phyloP scores from a whole-genome alignment of 2,888 invertebrate genomes.

The Gerosis bhagava region DNA sequence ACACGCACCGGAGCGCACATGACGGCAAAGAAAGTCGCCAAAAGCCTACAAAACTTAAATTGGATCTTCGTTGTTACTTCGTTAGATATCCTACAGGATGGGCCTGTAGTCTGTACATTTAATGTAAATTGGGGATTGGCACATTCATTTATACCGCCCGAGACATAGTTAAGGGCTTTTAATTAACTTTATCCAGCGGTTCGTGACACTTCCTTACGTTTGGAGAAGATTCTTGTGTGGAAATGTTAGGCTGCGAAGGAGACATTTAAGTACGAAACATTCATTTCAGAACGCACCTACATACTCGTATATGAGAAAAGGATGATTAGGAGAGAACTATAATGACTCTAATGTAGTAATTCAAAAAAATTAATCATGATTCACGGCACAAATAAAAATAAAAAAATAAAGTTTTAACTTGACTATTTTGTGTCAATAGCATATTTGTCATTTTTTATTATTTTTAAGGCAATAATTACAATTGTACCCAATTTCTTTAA shows the following conservation, averaged over 20 bases:
- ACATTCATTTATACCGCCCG: slow-evolving; percentile 17
- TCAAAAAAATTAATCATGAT: too few relatives aligned
- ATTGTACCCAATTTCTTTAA: too few relatives aligned
- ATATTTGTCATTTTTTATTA: too few relatives aligned
- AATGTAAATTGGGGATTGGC: slow-evolving; percentile 22
- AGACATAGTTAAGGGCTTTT: slow-evolving; percentile 23
- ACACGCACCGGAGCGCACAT: slow-evolving; percentile 10
- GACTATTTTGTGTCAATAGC: too few relatives aligned
- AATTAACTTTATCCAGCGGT: slow-evolving; percentile 21
- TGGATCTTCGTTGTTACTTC: slow-evolving; percentile 44
- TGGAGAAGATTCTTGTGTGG: slow-evolving; percentile 7
- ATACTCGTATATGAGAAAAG: too few relatives aligned
- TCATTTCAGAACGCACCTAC: too few relatives aligned
- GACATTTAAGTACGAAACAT: too few relatives aligned
- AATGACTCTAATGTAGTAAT: too few relatives aligned
- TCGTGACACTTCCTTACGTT: slow-evolving; percentile 7
- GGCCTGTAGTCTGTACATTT: slow-evolving; percentile 20
- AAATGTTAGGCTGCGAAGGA: slow-evolving; percentile 4
- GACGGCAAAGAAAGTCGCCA: slow-evolving; percentile 42
- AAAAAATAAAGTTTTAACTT: too few relatives aligned
- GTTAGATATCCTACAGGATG: slow-evolving; percentile 17
- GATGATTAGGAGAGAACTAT: too few relatives aligned
- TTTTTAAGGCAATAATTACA: too few relatives aligned
- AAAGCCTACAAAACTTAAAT: slow-evolving; percentile 64
- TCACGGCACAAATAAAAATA: too few relatives aligned